Evolutionary conservation across 2,113 vertebrate species (phyloP).

Genomic region (Oenanthe melanoleuca): DNA sequence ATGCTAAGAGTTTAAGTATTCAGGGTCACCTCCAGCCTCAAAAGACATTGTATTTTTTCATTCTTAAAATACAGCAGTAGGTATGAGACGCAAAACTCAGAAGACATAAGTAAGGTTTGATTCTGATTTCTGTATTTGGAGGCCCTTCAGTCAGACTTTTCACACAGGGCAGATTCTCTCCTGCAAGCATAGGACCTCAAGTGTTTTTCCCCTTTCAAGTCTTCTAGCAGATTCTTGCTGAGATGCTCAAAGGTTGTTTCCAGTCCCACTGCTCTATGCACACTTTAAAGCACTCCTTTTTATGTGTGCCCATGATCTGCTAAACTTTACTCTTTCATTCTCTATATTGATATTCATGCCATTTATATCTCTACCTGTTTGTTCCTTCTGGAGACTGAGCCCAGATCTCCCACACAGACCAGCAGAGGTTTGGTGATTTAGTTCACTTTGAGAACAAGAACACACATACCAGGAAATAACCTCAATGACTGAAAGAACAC

Average conservation of each 20-base stretch:
- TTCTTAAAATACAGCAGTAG: not conserved
- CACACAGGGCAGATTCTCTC: not conserved
- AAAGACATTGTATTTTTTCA: not conserved
- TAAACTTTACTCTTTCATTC: not conserved
- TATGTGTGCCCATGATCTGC: not conserved
- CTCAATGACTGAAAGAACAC: not conserved
- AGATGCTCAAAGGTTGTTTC: not conserved
- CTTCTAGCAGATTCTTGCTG: not conserved
- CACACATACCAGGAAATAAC: not conserved
- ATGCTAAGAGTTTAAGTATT: not conserved
- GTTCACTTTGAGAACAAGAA: not conserved
- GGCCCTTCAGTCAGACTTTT: not conserved
- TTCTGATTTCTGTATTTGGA: not conserved
- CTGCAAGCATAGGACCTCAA: not conserved
- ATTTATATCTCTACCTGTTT: not conserved
- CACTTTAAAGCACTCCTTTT: not conserved
- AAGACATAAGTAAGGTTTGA: not conserved
- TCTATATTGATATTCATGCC: not conserved
- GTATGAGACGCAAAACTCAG: not conserved
- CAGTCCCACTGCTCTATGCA: not conserved
- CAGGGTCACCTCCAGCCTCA: not conserved
- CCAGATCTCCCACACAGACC: not conserved
- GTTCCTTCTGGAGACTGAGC: not conserved
- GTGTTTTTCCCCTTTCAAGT: not conserved
- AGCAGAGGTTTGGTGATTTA: not conserved